Percentiles rank a stretch among this genome's conserved stretches.
phyloP scores from a whole-genome alignment of 2,113 vertebrate genomes.

The Dromaius novaehollandiae region DNA sequence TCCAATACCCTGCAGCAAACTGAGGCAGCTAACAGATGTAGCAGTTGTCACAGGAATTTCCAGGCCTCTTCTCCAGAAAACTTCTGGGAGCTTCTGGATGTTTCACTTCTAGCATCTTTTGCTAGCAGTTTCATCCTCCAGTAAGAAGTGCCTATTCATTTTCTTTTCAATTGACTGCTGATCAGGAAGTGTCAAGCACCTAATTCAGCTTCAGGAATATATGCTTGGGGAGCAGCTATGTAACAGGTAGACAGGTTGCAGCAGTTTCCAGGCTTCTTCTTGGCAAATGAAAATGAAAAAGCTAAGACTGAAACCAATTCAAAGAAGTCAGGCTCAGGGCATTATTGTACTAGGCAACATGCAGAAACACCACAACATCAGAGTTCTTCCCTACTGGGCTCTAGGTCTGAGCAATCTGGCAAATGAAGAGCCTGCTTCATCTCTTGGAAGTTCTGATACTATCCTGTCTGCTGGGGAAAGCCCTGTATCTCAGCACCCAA shows the following conservation, averaged over 20 bases:
- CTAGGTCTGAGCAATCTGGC: not conserved
- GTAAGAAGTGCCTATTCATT: not conserved
- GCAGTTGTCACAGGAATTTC: not conserved
- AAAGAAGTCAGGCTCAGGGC: not conserved
- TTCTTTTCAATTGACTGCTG: no score
- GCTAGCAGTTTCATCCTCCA: not conserved
- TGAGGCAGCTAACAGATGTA: not conserved
- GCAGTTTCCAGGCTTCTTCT: not conserved
- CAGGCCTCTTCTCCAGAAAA: not conserved
- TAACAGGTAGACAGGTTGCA: not conserved
- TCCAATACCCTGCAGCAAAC: not conserved
- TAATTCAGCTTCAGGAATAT: not conserved
- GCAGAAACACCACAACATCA: not conserved
- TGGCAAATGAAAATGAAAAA: not conserved
- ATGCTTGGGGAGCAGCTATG: not conserved
- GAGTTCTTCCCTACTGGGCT: not conserved
- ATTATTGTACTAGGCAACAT: no score
- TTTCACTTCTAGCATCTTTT: not conserved
- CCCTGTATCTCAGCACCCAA: not conserved
- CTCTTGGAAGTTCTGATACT: not conserved
- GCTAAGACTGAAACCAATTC: not conserved
- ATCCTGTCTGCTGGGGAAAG: not conserved
- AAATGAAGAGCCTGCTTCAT: no score
- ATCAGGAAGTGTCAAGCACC: no score
- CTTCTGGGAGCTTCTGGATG: not conserved